Conservation (phyloP, 2,888 invertebrate genomes). For the Odontocerum albicorne region DNA sequence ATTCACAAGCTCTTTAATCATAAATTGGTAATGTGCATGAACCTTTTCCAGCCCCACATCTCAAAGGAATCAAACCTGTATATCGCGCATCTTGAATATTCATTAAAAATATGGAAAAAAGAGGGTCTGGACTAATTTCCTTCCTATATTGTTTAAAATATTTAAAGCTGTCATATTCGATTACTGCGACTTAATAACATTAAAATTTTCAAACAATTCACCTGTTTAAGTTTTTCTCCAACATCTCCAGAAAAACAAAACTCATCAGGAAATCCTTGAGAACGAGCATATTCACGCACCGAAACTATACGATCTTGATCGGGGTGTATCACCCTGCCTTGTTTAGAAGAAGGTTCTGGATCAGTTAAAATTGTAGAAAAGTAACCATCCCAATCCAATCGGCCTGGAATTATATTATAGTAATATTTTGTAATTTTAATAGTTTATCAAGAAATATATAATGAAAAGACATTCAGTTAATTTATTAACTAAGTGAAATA, state of each 20-base stretch:
- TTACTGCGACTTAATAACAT: too few species aligned
- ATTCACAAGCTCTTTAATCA: background rate
- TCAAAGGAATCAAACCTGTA: too few species aligned
- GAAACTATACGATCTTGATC: conserved; percentile 54
- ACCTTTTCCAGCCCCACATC: background rate
- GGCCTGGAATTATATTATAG: conserved; percentile 46
- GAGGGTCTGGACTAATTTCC: too few species aligned
- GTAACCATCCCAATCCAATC: conserved; percentile 55
- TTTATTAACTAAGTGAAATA: too few species aligned
- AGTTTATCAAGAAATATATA: too few species aligned
- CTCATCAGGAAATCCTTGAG: conserved; percentile 59
- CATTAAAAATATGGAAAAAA: too few species aligned
- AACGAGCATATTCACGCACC: conserved; percentile 59
- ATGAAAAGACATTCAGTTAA: too few species aligned
- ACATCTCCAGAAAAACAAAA: conserved; percentile 53
- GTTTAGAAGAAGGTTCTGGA: conserved; percentile 59
- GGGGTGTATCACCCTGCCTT: conserved; percentile 54
- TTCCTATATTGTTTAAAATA: too few species aligned
- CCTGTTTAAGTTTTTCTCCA: conserved; percentile 48
- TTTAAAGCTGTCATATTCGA: too few species aligned
- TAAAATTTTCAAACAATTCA: too few species aligned
- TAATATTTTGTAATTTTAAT: too few species aligned
- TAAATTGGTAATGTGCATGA: background rate
- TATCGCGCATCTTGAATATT: too few species aligned
- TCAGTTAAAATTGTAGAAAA: conserved; percentile 55